Evolutionary conservation across 2,113 vertebrate species (phyloP), one percentile per base, ranked within the genome.

Genomic region (Mesoclemmys tuberculata): DNA sequence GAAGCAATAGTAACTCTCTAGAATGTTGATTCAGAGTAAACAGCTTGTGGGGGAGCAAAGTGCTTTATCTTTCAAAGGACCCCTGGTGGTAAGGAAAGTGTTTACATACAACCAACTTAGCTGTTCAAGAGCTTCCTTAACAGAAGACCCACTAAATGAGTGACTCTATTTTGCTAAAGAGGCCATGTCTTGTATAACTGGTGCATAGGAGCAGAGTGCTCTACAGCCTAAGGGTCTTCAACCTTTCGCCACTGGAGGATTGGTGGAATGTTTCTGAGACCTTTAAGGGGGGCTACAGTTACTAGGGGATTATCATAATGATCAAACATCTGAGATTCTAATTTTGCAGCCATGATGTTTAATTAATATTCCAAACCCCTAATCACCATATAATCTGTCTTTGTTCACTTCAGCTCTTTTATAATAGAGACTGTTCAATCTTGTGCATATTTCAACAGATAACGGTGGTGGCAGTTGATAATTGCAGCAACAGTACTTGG

Each of bases 331-430:
- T 93, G 89, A 86, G 87, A 92, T 89, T 96, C 89, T 96, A 89
- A 93, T 97, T 94, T 92, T 89, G 95, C 93, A 96, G 78, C 22
- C 93, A 90, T 93, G 88, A 90, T 95, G 90, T 96, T 97, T 96
- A 97, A 97, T 96, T 97, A 91, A 95, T 96, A 96, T 95, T 93
- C 81, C 48, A 93, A 96, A 89, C 44, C 83, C 86, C 31, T 95
- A 88, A 87, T 84, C 91, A 90, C 71, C 52, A 58, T 35, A 93
- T 94, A 91, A 95, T 87, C 80, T 95, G 48, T 88, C 92, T 94
- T 82, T 90, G 80, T 95, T 93, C 77, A 90, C 51, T 48, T 95
- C 82, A 93, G 54, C 82, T 68, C 29, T 51, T 52, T 94, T 95
- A 83, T 95, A 91, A 89, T 56, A 77, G 90, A 88, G 58, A 68